Evolutionary conservation across 1,140 invertebrate species (phyloP).

Genomic region (Nasonia vitripennis): DNA sequence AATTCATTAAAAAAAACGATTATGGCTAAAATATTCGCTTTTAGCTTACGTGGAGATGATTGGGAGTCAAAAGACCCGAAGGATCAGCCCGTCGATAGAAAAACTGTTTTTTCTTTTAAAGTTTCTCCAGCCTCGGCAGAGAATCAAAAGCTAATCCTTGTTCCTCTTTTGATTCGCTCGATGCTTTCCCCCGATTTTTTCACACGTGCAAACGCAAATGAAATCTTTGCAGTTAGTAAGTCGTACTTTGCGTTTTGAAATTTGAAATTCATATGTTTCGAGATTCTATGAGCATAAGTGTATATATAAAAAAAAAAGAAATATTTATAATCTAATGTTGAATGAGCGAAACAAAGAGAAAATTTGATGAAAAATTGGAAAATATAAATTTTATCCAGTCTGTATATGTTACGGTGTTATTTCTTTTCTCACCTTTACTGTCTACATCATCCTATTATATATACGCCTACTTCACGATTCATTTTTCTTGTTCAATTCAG

Average conservation of each 20-base stretch:
- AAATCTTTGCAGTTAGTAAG: too few relatives aligned
- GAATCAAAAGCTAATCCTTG: not conserved
- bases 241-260: not conserved
- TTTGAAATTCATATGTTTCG: not conserved
- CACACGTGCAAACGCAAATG: not conserved
- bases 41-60: not conserved
- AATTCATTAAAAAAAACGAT: conserved; percentile 42
- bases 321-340: conserved; percentile 58
- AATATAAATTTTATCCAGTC: conserved; percentile 59
- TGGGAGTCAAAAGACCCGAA: not conserved
- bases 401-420: conserved; percentile 12
- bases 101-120: not conserved
- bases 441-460: not conserved
- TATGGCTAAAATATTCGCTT: not conserved
- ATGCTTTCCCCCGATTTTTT: not conserved
- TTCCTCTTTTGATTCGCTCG: not conserved
- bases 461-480: too few relatives aligned
- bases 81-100: not conserved
- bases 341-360: conserved; percentile 37
- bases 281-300: not conserved
- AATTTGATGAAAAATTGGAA: conserved; percentile 45
- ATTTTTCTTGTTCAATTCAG: not conserved
- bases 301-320: conserved; percentile 47
- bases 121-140: not conserved
- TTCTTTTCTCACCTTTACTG: not conserved